Evolutionary conservation across 2,888 invertebrate species (phyloP).

Genomic region (Ecliptopera silaceata): DNA sequence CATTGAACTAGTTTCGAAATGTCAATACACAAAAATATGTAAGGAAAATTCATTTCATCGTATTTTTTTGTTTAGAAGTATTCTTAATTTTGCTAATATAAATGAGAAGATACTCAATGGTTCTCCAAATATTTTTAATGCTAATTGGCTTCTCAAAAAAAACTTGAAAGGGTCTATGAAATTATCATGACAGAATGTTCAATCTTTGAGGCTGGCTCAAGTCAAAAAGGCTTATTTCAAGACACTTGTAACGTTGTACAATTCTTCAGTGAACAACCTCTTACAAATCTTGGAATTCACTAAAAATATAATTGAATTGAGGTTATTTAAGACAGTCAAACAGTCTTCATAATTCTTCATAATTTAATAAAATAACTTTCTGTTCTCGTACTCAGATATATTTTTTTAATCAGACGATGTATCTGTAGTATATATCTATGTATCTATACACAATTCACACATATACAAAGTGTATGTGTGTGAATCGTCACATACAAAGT

Average conservation of each 20-base stretch:
- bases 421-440: too few relatives aligned
- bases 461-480: too few relatives aligned
- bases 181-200: constrained; percentile 32
- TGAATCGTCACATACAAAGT: too few relatives aligned
- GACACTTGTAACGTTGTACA: constrained; percentile 15
- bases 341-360: too few relatives aligned
- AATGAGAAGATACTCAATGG: constrained; percentile 22
- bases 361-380: too few relatives aligned
- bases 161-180: constrained; percentile 30
- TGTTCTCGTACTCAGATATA: too few relatives aligned
- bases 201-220: constrained; percentile 21
- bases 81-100: constrained; percentile 21
- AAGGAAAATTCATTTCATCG: not conserved
- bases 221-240: constrained; percentile 11
- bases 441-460: too few relatives aligned
- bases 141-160: constrained; percentile 34
- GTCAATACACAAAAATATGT: not conserved
- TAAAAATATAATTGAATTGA: too few relatives aligned
- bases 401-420: too few relatives aligned
- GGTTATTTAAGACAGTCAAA: too few relatives aligned
- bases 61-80: constrained; percentile 16
- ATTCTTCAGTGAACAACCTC: constrained; percentile 13
- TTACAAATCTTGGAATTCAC: not conserved
- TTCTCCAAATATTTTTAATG: constrained; percentile 31
- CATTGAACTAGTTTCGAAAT: not conserved